Percentiles rank a stretch among this genome's conserved stretches.
Evolutionary conservation across 2,113 vertebrate genomes (phyloP).

Genomic region (Phainopepla nitens): DNA sequence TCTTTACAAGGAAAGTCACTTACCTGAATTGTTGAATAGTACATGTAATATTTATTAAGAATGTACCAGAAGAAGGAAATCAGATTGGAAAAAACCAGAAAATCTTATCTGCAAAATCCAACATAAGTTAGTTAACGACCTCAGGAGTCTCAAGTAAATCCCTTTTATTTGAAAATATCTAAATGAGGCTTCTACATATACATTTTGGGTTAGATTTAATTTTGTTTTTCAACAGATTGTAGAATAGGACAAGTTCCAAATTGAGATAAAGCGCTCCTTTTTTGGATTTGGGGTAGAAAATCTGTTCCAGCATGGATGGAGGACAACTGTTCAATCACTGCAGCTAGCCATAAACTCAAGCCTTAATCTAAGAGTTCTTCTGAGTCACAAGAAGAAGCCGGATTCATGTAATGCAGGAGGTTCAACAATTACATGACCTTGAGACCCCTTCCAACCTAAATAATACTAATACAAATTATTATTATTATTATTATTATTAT

Average conservation of each 20-base stretch:
- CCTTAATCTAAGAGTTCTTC: background rate
- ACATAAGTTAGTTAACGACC: background rate
- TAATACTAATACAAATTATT: too few species aligned
- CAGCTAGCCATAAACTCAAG: background rate
- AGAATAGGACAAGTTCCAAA: background rate
- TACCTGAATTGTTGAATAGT: conserved; percentile 10
- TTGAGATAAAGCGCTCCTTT: background rate
- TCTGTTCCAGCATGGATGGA: background rate
- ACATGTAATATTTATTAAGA: conserved; percentile 22
- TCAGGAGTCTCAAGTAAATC: conserved; percentile 15
- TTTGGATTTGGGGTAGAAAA: background rate
- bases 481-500: background rate
- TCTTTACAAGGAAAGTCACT: background rate
- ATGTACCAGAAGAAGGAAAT: background rate
- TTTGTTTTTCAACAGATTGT: background rate
- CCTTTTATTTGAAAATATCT: conserved; percentile 42
- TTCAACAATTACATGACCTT: background rate
- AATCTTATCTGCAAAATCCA: conserved; percentile 24
- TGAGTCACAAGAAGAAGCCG: background rate
- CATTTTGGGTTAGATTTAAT: background rate
- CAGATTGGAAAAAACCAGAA: background rate
- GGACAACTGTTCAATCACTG: background rate
- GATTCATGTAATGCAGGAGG: background rate
- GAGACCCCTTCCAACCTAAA: background rate
- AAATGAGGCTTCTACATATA: background rate